Conservation (phyloP, 1,140 invertebrate species). For the Diachasmimorpha longicaudata region DNA sequence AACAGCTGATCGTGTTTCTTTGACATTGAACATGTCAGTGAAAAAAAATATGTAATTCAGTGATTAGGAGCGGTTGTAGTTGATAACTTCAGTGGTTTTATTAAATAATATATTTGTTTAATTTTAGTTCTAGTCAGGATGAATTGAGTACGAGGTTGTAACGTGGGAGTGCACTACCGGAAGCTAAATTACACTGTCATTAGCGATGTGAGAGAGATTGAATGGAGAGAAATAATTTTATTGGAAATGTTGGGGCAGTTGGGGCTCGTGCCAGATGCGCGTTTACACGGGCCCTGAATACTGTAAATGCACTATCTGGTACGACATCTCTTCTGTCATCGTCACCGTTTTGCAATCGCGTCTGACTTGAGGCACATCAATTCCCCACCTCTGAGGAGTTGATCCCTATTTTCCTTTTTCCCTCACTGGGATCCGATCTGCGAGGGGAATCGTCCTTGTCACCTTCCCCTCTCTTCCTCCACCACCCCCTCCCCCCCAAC, state of each 20-base stretch:
- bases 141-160: conserved; percentile 26
- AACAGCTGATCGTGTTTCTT: conserved; percentile 26
- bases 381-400: conserved; percentile 19
- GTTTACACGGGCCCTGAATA: conserved; percentile 87
- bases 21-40: background rate
- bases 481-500: too few species aligned
- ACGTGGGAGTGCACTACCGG: conserved; percentile 28
- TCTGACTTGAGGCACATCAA: conserved; percentile 8
- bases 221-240: background rate
- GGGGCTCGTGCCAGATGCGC: conserved; percentile 95
- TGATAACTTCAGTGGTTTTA: too few species aligned
- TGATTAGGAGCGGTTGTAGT: background rate
- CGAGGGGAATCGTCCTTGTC: conserved; percentile 9
- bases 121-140: conserved; percentile 8
- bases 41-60: background rate
- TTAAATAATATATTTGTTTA: too few species aligned
- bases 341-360: conserved; percentile 49
- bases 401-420: background rate
- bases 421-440: background rate
- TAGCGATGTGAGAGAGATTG: background rate
- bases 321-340: conserved; percentile 79
- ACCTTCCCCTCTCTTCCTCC: too few species aligned
- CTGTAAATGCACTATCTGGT: conserved; percentile 99
- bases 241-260: conserved; percentile 53
- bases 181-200: conserved; percentile 19